Base-by-base conservation (phyloP, 1,140 invertebrate species). In the Myzus persicae region DNA sequence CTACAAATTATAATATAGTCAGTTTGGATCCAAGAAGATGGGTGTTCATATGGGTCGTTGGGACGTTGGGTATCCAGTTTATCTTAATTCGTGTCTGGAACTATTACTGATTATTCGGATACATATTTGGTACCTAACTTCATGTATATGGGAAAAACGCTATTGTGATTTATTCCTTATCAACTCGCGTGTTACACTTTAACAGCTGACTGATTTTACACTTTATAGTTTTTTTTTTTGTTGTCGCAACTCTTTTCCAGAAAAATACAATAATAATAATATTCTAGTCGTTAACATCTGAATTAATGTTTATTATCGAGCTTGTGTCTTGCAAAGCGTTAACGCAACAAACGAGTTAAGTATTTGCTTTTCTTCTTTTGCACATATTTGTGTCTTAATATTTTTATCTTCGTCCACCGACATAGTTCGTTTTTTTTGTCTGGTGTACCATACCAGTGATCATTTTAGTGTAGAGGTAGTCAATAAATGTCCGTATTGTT, bases 191-290 rank as follows among this genome's bases (percentile, higher is more conserved):
- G 31, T 38, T 40, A 40, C 18, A 40, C 48, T 24, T 59, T 59
- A 90, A 59, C 88, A 90, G 88, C 88, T 90, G 88, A 59, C 48
- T 59, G 88, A 90, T 90, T 26, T 42, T 42, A 59, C 11, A 59
- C 42, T 42, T 90, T 31, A 31, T 90, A 51, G n/a, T 89, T 89
- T 44, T 44, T 36, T 51, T 89, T 51, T 42, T 89, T 87, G 38
- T 85, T 44, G 84, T 44, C 44, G 40, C 14, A 88, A 88, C 18
- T 46, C 7, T 87, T 87, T 46, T 87, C 14, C 44, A 1, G n/a
- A 18, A 11, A 38, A 82, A 42, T 36, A 18, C 18, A 40, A 84
- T 84, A 24, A 84, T 38, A 38, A 84, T 40, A 40, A 40, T 40
- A 84, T 84, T 84, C 38, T 40, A 84, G 24, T 84, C 42, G 84